Percentiles rank a stretch among this genome's conserved stretches.
Evolutionary conservation across 1,140 invertebrate species (phyloP).

Genomic region (Bombus superbus): DNA sequence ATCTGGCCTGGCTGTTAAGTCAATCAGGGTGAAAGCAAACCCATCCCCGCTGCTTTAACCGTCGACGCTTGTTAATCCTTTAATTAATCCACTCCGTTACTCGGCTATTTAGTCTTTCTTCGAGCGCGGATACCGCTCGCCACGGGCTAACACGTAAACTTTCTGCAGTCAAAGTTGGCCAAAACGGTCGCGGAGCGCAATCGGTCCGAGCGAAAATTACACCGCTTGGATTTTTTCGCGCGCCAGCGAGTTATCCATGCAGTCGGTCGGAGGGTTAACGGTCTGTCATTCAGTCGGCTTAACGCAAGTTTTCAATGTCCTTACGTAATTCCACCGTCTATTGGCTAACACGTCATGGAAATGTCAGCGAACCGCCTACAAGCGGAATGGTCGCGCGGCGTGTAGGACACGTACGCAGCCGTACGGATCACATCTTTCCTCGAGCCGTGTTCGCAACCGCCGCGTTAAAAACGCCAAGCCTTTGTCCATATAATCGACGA

Average conservation of each 20-base stretch:
- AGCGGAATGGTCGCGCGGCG: constrained; percentile 63
- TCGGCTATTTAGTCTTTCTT: not conserved
- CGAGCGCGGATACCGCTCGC: not conserved
- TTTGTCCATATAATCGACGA: constrained; percentile 60
- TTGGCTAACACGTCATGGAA: constrained; percentile 71
- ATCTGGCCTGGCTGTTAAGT: constrained; percentile 13
- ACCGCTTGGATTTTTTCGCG: not conserved
- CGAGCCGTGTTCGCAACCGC: not conserved
- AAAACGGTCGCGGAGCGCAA: not conserved
- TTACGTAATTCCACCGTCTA: constrained; percentile 68
- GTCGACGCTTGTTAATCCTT: constrained; percentile 56
- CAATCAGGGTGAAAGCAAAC: constrained; percentile 50
- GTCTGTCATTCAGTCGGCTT: constrained; percentile 41
- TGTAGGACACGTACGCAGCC: constrained; percentile 66
- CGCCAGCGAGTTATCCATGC: not conserved
- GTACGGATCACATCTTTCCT: constrained; percentile 56
- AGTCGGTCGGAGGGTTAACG: constrained; percentile 34
- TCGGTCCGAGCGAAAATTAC: not conserved
- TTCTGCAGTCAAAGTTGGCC: constrained; percentile 36
- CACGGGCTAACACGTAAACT: constrained; percentile 14
- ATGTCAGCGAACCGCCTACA: constrained; percentile 73
- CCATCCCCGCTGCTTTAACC: constrained; percentile 10
- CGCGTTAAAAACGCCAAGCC: constrained; percentile 18
- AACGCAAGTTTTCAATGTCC: constrained; percentile 61
- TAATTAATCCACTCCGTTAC: constrained; percentile 43